Base-by-base conservation (phyloP, 2,113 vertebrate genomes). In the Pseudopodoces humilis region DNA sequence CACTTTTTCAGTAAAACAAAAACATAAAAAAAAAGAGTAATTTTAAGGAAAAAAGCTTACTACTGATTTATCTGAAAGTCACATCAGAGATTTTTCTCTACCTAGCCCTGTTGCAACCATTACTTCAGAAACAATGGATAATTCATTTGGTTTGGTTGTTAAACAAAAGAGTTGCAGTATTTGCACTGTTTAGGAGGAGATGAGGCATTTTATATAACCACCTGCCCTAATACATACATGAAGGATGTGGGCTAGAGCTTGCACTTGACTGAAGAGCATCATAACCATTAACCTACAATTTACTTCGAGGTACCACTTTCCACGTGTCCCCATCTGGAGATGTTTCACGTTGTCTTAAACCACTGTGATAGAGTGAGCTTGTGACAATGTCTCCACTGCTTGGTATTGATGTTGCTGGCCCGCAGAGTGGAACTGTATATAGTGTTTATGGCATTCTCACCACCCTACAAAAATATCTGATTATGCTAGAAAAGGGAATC, bases 301-400 rank as follows among this genome's bases (percentile, higher is more conserved):
- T 33, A 17, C 13, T 72, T 39, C 0, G 6, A 70, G 27, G 35
- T 28, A 43, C 9, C 0, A 0, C 31, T 84, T 82, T 82, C 13
- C 15, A 4, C 0, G 0, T 33, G 44, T 41, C 25, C 53, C 43
- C 35, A 46, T 21, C 14, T 39, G 30, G 33, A 90, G 20, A 11
- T 7, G 21, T 46, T 84, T 25, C 31, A 30, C 33, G 67, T 81
- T 44, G 24, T 60, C 13, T 64, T n/a, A 87, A 87, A 58, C 33
- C 43, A 28, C 23, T 47, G 16, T 41, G 60, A 46, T 35, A 43
- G 49, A 20, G 10, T 19, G 25, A 69, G 19, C n/a, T 39, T 53
- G 27, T 35, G 35, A 62, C n/a, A 78, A 47, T 6, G 7, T 25
- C 55, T 72, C 49, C 23, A 3, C 49, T n/a, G 30, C 41, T 35